Evolutionary conservation across 2,113 vertebrate species (phyloP).

Genomic region (Astur gentilis): DNA sequence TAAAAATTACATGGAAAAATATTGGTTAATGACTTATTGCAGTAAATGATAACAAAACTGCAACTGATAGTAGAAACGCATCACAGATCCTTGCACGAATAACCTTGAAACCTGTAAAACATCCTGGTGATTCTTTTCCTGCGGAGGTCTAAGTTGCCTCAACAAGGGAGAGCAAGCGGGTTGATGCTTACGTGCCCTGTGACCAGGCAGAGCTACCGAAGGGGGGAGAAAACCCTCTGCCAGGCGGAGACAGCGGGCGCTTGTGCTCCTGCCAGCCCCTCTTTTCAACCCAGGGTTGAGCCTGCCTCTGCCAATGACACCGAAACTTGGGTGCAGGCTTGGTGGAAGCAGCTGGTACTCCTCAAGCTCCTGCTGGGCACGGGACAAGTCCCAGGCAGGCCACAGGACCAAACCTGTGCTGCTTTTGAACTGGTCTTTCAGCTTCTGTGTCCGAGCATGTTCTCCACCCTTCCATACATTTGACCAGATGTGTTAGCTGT

Average conservation of each 20-base stretch:
- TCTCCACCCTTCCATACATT: not conserved
- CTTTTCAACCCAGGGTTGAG: not conserved
- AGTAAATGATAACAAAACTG: not conserved
- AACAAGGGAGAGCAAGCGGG: not conserved
- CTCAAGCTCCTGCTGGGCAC: not conserved
- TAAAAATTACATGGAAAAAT: not conserved
- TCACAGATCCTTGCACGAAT: not conserved
- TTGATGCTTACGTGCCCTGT: not conserved
- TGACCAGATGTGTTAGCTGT: not conserved
- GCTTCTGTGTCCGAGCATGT: not conserved
- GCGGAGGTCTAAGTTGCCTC: accelerated
- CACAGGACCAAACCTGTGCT: not conserved
- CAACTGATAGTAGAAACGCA: not conserved
- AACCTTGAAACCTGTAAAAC: not conserved
- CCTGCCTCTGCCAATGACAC: not conserved
- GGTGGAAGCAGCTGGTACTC: not conserved
- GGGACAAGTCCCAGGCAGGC: not conserved
- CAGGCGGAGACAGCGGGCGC: not conserved
- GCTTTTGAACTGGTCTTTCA: not conserved
- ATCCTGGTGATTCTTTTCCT: not conserved
- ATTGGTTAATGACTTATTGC: not conserved
- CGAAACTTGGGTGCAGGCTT: not conserved
- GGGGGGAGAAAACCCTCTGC: not conserved
- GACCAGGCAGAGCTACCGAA: not conserved
- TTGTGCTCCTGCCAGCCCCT: not conserved